Evolutionary conservation across 1,140 invertebrate genomes (phyloP).

Genomic region (Pemphigus obesinymphae): DNA sequence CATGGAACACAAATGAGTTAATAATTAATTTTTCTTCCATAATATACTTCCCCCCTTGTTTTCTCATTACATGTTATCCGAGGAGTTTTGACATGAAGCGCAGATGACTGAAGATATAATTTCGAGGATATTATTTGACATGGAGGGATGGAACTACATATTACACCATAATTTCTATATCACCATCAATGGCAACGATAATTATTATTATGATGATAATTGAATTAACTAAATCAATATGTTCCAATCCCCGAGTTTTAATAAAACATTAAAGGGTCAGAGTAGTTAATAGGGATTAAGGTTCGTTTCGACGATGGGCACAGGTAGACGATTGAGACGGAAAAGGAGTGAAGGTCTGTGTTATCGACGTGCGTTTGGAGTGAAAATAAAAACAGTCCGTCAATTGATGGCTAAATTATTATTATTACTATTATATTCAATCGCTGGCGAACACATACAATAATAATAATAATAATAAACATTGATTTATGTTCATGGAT

Average conservation of each 20-base stretch:
- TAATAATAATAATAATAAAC: background rate
- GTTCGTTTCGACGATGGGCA: too few species aligned
- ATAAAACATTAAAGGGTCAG: too few species aligned
- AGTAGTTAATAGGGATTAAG: too few species aligned
- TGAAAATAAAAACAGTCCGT: background rate
- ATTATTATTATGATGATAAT: background rate
- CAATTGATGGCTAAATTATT: background rate
- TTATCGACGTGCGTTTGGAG: background rate
- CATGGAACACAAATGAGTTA: too few species aligned
- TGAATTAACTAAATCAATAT: background rate
- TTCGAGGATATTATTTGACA: too few species aligned
- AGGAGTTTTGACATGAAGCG: too few species aligned
- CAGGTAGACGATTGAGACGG: background rate
- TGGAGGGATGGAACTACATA: too few species aligned
- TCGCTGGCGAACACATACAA: background rate
- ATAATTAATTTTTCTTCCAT: too few species aligned
- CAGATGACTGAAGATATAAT: too few species aligned
- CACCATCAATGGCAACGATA: background rate
- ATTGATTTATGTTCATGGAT: constrained; percentile 1
- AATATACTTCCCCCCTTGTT: too few species aligned
- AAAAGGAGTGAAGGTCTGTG: background rate
- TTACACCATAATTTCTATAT: too few species aligned
- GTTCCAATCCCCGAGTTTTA: background rate
- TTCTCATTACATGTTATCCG: too few species aligned
- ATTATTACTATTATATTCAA: constrained; percentile 1